Evolutionary conservation across 2,888 invertebrate genomes (phyloP), one percentile per base, ranked within the genome.

Genomic region (Drosophila macrospina): DNA sequence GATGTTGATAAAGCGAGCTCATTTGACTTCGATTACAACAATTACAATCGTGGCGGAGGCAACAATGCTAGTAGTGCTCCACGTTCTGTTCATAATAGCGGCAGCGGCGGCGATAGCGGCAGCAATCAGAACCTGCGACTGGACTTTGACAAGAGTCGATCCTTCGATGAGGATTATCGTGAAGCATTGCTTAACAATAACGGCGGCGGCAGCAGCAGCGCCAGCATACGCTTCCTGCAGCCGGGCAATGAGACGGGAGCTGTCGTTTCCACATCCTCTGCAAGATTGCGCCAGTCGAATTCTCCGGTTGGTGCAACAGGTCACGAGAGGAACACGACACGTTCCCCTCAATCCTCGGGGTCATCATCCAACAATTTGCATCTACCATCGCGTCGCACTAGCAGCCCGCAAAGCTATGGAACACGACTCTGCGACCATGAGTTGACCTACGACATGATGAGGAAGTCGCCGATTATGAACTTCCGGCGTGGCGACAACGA

Each of bases 391-490:
- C 90, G 90, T 11, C 90, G 89, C 44, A 90, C 91, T 0, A 87
- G 83, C 47, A 92, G 92, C 57, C 92, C 92, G 4, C 91, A 91
- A 56, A 91, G 90, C 70, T 92, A 92, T 56, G 92, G 92, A 16
- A 92, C 91, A 0, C 87, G 92, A 0, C 76, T 92, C 3, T 92
- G 92, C 64, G 92, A 92, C 71, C 92, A 92, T 60, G 92, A 92
- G 64, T 75, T 92, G 8, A 91, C 92, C 32, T 92, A 92, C 69
- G 92, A 92, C 51, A 89, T 92, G 83, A 69, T 91, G 5, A 88
- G 92, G 6, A 89, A 91, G 65, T 90, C 91, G 0, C 82, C 91
- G 3, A 91, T 92, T 6, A 92, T 92, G 91, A 92, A 91, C 54
- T 92, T 92, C 55, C 76, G 90, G 0, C 79, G 90, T 11, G 90